Conservation (phyloP, 1,140 invertebrate species). For the Drosophila bifasciata region DNA sequence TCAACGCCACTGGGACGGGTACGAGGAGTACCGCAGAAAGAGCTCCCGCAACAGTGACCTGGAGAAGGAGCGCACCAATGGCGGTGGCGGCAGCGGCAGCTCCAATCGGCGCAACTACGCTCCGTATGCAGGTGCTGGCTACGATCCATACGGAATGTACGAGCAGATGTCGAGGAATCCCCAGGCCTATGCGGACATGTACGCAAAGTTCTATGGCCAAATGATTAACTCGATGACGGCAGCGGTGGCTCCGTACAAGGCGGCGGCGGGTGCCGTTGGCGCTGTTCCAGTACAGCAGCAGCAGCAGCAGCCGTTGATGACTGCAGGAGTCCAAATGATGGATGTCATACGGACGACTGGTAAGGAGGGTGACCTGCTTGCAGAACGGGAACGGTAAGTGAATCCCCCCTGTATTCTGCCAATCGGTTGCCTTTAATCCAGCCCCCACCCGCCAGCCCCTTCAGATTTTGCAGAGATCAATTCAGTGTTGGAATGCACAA, state of each 20-base stretch:
- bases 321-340: slow-evolving; percentile 7
- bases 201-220: slow-evolving; percentile 87
- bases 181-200: slow-evolving; percentile 90
- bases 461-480: too few relatives aligned
- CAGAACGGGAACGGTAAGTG: slow-evolving; percentile 89
- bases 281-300: slow-evolving; percentile 4
- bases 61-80: slow-evolving; percentile 64
- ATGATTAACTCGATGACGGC: slow-evolving; percentile 65
- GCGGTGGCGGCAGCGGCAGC: slow-evolving; percentile 30
- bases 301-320: slow-evolving; percentile 85
- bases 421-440: too few relatives aligned
- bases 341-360: background rate
- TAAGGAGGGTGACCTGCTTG: slow-evolving; percentile 50
- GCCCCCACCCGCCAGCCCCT: too few relatives aligned
- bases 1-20: slow-evolving; percentile 57
- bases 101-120: slow-evolving; percentile 83
- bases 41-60: slow-evolving; percentile 79
- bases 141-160: slow-evolving; percentile 84
- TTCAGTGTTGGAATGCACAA: too few relatives aligned
- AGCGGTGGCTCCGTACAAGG: slow-evolving; percentile 27
- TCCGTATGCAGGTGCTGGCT: slow-evolving; percentile 84
- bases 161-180: slow-evolving; percentile 92
- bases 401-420: too few relatives aligned
- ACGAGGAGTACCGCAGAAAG: slow-evolving; percentile 76
- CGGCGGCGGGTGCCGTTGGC: slow-evolving; percentile 29